A percentile compares a stretch with the other conserved stretches of the same genome.
Evolutionary conservation across 1,140 invertebrate species (phyloP).

Genomic region (Tetragnatha versicolor): DNA sequence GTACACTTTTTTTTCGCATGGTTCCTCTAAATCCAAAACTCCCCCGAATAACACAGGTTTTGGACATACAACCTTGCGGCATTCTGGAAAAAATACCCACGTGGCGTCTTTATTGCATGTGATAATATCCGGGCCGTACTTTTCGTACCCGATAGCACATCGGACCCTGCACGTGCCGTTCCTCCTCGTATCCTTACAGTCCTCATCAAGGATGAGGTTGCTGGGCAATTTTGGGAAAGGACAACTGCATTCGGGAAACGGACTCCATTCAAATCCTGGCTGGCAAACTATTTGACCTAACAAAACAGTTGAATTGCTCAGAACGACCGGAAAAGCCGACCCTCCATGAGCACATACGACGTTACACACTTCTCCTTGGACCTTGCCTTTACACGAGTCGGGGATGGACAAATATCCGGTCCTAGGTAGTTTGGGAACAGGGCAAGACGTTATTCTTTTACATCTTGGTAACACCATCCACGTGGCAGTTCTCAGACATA

Average conservation of each 20-base stretch:
- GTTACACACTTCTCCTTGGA: neutral
- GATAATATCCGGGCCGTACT: neutral
- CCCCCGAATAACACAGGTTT: neutral
- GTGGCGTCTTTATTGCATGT: neutral
- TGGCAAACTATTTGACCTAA: too few relatives aligned
- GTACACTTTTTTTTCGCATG: neutral
- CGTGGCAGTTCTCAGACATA: too few relatives aligned
- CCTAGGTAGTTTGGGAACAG: too few relatives aligned
- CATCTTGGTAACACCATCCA: too few relatives aligned
- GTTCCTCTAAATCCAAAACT: neutral
- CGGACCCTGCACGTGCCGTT: neutral
- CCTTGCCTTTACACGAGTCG: too few relatives aligned
- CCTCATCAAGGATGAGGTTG: neutral
- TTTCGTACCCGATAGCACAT: neutral
- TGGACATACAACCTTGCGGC: neutral
- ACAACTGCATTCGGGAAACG: neutral
- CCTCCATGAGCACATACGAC: neutral
- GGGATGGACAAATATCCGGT: too few relatives aligned
- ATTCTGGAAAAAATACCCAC: neutral
- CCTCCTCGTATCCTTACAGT: neutral
- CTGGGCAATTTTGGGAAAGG: neutral
- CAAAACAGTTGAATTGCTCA: too few relatives aligned
- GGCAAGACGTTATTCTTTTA: too few relatives aligned
- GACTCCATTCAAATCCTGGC: too few relatives aligned
- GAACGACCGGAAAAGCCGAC: too few relatives aligned